Conservation (phyloP, 2,888 invertebrate genomes). For the Axea sp. region DNA sequence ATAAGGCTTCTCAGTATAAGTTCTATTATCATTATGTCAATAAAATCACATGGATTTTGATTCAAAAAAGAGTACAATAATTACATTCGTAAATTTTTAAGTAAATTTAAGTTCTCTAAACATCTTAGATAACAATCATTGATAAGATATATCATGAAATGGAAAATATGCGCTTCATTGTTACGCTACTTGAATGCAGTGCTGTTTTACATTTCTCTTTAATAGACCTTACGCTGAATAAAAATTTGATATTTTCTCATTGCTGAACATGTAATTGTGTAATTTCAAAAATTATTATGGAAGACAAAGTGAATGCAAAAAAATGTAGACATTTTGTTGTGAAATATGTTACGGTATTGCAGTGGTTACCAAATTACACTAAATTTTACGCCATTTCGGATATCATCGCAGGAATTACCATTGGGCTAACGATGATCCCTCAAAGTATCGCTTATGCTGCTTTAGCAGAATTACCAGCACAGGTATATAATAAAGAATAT, state of each 20-base stretch:
- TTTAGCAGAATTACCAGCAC: conserved; percentile 90
- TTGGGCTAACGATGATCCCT: conserved; percentile 94
- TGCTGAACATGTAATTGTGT: neutral
- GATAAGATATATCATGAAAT: conserved; percentile 39
- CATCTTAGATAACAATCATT: conserved; percentile 38
- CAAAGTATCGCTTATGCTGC: conserved; percentile 95
- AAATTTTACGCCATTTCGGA: conserved; percentile 87
- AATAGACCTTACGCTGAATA: neutral
- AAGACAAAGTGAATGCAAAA: conserved; percentile 6
- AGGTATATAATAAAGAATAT: conserved; percentile 81
- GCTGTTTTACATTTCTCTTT: neutral
- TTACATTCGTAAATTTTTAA: conserved; percentile 23
- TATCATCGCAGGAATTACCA: conserved; percentile 91
- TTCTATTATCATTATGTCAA: conserved; percentile 34
- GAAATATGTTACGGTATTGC: conserved; percentile 81
- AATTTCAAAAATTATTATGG: conserved; percentile 22
- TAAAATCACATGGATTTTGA: conserved; percentile 13
- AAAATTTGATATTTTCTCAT: too few relatives aligned
- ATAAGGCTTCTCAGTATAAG: conserved; percentile 2
- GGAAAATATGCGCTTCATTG: conserved; percentile 18
- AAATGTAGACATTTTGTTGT: conserved; percentile 23
- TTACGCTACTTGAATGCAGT: conserved; percentile 20
- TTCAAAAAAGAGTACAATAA: conserved; percentile 23
- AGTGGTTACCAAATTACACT: conserved; percentile 86
- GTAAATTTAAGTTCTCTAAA: conserved; percentile 49